A percentile compares a stretch with the other conserved stretches of the same genome.
These are phyloP conservation scores for Lumbricus terrestris DNA, from an alignment of 2,888 invertebrate genomes.

Conservation along the genomic window DNA sequence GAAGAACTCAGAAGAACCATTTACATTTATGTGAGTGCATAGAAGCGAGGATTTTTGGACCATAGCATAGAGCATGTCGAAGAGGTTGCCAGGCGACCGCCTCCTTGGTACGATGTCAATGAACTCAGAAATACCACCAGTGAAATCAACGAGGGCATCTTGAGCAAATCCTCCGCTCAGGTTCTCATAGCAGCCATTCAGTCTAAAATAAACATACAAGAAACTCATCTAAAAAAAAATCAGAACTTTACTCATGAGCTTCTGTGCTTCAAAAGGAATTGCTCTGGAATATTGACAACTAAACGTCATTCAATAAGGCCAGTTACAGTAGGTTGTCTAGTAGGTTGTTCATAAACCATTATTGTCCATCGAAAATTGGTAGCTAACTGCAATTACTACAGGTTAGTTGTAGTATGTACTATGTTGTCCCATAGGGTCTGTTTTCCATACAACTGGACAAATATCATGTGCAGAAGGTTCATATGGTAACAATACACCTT, in stretches of 20 bases:
- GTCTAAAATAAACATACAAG: slow-evolving; percentile 39
- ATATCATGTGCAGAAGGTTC: not conserved
- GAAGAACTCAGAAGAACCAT: not conserved
- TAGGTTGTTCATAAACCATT: not conserved
- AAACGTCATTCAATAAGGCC: not conserved
- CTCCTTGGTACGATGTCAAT: slow-evolving; percentile 44
- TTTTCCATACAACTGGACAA: not conserved
- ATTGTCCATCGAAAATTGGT: too few species aligned
- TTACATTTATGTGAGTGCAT: slow-evolving; percentile 28
- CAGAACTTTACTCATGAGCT: not conserved
- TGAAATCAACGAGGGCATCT: slow-evolving; percentile 54
- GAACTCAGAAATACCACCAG: slow-evolving; percentile 53
- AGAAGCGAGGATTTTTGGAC: slow-evolving; percentile 30
- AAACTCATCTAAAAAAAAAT: not conserved
- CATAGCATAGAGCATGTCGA: slow-evolving; percentile 43
- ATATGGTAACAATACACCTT: not conserved
- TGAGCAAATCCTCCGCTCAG: slow-evolving; percentile 52
- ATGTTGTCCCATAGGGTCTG: too few species aligned
- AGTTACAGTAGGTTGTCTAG: not conserved
- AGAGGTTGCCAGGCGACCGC: slow-evolving; percentile 44
- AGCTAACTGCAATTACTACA: too few species aligned
- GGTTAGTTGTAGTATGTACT: too few species aligned
- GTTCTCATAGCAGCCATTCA: slow-evolving; percentile 50
- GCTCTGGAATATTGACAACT: not conserved
- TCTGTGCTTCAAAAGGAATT: not conserved